Percentiles rank a stretch among this genome's conserved stretches.
Evolutionary conservation across 1,140 invertebrate species (phyloP).

Genomic region (Schlechtendalia chinensis): DNA sequence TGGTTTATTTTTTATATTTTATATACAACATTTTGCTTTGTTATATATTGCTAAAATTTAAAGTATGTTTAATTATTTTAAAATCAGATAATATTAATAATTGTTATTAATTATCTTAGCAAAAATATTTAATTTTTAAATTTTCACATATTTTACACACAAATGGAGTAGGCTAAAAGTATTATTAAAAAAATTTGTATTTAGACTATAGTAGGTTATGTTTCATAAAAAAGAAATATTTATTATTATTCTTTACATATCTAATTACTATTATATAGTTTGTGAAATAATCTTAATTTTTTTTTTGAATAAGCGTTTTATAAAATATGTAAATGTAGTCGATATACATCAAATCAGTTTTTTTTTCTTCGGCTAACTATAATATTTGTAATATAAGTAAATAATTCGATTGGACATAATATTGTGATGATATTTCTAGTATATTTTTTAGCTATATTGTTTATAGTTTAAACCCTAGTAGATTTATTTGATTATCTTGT

Average conservation of each 20-base stretch:
- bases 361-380: too few species aligned
- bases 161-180: neutral
- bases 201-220: too few species aligned
- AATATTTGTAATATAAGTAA: too few species aligned
- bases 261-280: too few species aligned
- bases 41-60: neutral
- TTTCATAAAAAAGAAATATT: too few species aligned
- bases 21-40: neutral
- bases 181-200: neutral
- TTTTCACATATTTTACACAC: neutral
- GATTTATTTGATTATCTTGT: too few species aligned
- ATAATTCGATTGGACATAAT: neutral
- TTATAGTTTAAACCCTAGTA: too few species aligned
- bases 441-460: neutral
- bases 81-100: neutral
- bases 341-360: too few species aligned
- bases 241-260: too few species aligned
- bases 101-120: neutral
- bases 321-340: too few species aligned
- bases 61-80: neutral
- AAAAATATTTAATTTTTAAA: neutral
- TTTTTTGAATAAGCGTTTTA: too few species aligned
- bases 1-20: neutral
- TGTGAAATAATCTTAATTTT: too few species aligned
- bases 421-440: neutral